Evolutionary conservation across 1,140 invertebrate species (phyloP).

Genomic region (Leptinotarsa undecemlineata): DNA sequence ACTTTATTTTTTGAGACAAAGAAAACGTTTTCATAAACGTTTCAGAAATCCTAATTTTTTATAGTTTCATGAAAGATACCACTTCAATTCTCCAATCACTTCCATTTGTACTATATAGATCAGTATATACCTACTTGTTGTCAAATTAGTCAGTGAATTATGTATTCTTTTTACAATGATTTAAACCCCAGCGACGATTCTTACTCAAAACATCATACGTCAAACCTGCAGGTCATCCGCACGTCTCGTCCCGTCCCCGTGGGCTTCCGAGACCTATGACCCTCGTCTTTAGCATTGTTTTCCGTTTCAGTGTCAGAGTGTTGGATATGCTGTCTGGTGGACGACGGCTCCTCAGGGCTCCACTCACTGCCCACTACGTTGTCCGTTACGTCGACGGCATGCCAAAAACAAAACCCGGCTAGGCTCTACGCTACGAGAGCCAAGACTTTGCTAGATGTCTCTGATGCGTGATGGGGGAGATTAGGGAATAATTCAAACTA

Average conservation of each 20-base stretch:
- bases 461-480: background rate
- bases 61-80: too few relatives aligned
- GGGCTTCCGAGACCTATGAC: constrained; percentile 16
- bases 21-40: too few relatives aligned
- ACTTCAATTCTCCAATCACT: too few relatives aligned
- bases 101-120: too few relatives aligned
- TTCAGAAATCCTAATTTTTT: too few relatives aligned
- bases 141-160: too few relatives aligned
- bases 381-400: constrained; percentile 25
- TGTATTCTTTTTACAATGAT: too few relatives aligned
- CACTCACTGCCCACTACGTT: constrained; percentile 12
- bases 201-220: too few relatives aligned
- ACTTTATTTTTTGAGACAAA: too few relatives aligned
- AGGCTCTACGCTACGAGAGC: background rate
- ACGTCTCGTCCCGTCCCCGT: constrained; percentile 15
- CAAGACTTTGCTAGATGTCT: constrained; percentile 10
- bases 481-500: background rate
- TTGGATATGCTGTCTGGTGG: constrained; percentile 27
- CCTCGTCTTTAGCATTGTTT: constrained; percentile 26
- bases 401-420: constrained; percentile 27
- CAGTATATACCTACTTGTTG: too few relatives aligned
- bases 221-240: background rate
- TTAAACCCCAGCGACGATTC: too few relatives aligned
- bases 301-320: constrained; percentile 22
- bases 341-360: constrained; percentile 24